phyloP scores from a whole-genome alignment of 2,888 invertebrate genomes.

The Tachina fera region DNA sequence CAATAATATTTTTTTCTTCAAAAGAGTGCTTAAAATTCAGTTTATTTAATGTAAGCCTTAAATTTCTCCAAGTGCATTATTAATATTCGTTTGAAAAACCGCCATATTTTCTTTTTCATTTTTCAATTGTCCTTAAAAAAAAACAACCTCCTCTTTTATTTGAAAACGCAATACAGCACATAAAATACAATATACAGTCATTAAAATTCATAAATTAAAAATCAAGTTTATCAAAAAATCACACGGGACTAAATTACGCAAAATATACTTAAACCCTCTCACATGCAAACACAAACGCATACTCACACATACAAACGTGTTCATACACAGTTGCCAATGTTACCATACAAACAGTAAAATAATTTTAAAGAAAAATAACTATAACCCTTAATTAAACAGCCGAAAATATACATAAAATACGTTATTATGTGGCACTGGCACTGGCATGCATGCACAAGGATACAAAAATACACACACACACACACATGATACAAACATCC shows the following conservation, averaged over 20 bases:
- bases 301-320: background rate
- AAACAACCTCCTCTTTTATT: slow-evolving; percentile 47
- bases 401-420: slow-evolving; percentile 43
- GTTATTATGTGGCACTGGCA: slow-evolving; percentile 35
- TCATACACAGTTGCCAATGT: slow-evolving; percentile 2
- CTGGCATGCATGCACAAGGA: slow-evolving; percentile 1
- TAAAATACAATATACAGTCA: slow-evolving; percentile 49
- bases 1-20: too few species aligned
- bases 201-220: slow-evolving; percentile 72
- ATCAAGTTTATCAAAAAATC: slow-evolving; percentile 73
- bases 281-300: slow-evolving; percentile 12
- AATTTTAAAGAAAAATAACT: slow-evolving; percentile 49
- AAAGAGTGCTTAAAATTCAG: background rate
- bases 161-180: slow-evolving; percentile 43
- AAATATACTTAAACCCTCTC: slow-evolving; percentile 50
- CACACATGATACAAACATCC: background rate
- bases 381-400: slow-evolving; percentile 59
- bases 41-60: background rate
- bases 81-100: slow-evolving; percentile 58
- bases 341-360: slow-evolving; percentile 31
- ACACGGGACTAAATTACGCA: slow-evolving; percentile 72
- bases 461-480: background rate
- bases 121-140: slow-evolving; percentile 44
- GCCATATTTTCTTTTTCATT: slow-evolving; percentile 59
- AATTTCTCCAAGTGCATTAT: slow-evolving; percentile 55